Conservation (phyloP, 2,888 invertebrate genomes). For the Eretmocerus hayati region DNA sequence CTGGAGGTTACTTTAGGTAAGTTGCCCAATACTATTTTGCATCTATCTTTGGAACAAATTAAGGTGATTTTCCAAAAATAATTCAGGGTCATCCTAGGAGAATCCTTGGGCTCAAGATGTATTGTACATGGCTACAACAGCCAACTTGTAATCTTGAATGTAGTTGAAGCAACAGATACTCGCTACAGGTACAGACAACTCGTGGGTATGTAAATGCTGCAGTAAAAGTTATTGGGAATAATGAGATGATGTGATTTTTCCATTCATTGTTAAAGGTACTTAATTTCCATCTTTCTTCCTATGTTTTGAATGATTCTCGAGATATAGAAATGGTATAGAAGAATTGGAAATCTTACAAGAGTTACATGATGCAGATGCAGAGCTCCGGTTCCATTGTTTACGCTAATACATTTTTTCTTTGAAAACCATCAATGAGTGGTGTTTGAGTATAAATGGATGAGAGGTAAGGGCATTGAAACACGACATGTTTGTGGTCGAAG, state of each 20-base stretch:
- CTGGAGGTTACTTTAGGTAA: constrained; percentile 93
- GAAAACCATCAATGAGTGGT: constrained; percentile 98
- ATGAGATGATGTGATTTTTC: constrained; percentile 89
- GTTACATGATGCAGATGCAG: constrained; percentile 94
- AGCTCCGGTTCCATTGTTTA: constrained; percentile 95
- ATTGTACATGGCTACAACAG: constrained; percentile 96
- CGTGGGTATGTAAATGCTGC: constrained; percentile 85
- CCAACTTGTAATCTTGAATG: constrained; percentile 97
- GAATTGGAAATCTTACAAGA: constrained; percentile 92
- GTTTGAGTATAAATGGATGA: constrained; percentile 92
- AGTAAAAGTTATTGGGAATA: constrained; percentile 97
- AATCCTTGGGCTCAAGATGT: constrained; percentile 84
- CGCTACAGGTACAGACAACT: no score
- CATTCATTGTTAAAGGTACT: no score
- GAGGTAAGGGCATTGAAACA: constrained; percentile 54
- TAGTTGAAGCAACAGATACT: constrained; percentile 87
- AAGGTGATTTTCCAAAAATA: background rate
- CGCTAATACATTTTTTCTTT: constrained; percentile 93
- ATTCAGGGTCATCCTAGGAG: constrained; percentile 82
- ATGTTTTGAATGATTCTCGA: constrained; percentile 50
- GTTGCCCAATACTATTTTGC: background rate
- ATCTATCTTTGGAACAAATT: background rate
- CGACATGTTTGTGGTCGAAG: no score
- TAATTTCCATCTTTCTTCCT: no score
- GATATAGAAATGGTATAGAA: constrained; percentile 96